A percentile compares a stretch with the other conserved stretches of the same genome.
Evolutionary conservation across 2,797 vertebrate genomes (phyloP).

Genomic region (Lithobates sylvaticus): DNA sequence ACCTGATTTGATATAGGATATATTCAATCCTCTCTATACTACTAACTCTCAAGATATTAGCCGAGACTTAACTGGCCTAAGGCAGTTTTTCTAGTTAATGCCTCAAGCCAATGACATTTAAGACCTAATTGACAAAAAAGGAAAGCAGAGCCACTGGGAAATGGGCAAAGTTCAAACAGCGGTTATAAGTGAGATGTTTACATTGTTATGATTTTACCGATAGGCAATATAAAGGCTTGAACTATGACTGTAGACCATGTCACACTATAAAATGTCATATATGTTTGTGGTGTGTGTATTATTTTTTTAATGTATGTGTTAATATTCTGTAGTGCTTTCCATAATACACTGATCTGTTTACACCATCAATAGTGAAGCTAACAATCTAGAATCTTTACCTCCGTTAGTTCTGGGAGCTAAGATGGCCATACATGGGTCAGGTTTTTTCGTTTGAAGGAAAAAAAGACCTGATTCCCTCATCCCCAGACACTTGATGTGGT

Average conservation of each 20-base stretch:
- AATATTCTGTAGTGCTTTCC: no score
- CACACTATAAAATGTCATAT: not conserved
- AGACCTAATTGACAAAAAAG: not conserved
- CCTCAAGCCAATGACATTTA: constrained; percentile 4
- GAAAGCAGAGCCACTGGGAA: not conserved
- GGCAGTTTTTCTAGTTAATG: not conserved
- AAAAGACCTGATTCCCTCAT: no score
- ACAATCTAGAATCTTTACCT: no score
- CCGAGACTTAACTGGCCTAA: not conserved
- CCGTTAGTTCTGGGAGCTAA: no score
- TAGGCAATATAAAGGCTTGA: not conserved
- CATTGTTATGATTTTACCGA: not conserved
- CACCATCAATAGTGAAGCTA: no score
- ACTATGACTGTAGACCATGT: not conserved
- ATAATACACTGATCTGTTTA: no score
- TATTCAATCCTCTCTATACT: constrained; percentile 1
- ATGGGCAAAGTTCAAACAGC: not conserved
- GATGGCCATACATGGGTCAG: no score
- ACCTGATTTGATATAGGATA: not conserved
- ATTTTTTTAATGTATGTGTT: no score
- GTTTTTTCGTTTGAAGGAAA: no score
- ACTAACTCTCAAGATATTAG: not conserved
- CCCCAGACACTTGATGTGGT: no score
- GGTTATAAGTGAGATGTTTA: not conserved
- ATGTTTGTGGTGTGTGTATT: no score